Conservation (phyloP, 2,113 vertebrate species). For the Falcunculus frontatus region DNA sequence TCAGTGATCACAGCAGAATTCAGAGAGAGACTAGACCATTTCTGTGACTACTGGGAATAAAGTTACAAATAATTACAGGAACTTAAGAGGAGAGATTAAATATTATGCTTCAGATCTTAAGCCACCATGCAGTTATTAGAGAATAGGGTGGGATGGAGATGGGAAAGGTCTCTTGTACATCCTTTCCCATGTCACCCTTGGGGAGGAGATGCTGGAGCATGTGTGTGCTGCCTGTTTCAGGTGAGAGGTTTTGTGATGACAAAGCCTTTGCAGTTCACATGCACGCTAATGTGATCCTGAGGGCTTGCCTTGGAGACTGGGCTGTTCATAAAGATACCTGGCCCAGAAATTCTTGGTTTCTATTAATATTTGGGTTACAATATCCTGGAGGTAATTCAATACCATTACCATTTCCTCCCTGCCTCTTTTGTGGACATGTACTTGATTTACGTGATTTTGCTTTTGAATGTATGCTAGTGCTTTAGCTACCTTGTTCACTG, state of each 20-base stretch:
- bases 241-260: background rate
- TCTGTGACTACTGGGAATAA: background rate
- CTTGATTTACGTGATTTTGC: background rate
- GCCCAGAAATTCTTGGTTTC: background rate
- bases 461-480: background rate
- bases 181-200: background rate
- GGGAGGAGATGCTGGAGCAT: fast-evolving
- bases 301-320: background rate
- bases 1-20: background rate
- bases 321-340: background rate
- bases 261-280: background rate
- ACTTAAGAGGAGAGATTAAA: background rate
- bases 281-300: background rate
- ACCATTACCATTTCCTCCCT: background rate
- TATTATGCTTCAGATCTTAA: background rate
- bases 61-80: background rate
- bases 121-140: background rate
- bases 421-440: background rate
- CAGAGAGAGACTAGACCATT: background rate
- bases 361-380: background rate
- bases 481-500: background rate
- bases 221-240: fast-evolving
- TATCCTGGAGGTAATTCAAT: background rate
- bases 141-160: background rate
- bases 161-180: background rate